These are phyloP conservation scores for Clavelina lepadiformis DNA, from an alignment of 23 tunicate species.

Conservation along the genomic window DNA sequence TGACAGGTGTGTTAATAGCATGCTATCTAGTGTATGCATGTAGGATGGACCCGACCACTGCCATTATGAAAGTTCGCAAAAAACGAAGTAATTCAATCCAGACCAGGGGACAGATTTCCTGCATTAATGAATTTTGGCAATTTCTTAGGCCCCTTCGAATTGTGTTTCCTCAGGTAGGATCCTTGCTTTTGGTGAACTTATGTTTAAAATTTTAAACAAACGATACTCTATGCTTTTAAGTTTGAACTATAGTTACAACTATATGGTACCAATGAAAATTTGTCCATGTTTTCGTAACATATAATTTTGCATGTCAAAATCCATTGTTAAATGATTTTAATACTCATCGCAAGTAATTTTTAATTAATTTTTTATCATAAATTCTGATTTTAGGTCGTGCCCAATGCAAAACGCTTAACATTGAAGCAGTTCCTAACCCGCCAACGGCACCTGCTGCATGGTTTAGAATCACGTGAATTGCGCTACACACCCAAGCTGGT, in stretches of 20 bases:
- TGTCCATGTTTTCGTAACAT: no score
- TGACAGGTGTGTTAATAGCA: slow-evolving; percentile 86
- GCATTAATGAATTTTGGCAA: slow-evolving; percentile 77
- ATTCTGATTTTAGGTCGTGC: slow-evolving; percentile 66
- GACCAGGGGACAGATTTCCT: slow-evolving; percentile 91
- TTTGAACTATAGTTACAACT: no score
- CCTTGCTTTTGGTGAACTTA: background rate
- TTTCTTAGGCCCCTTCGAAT: slow-evolving; percentile 77
- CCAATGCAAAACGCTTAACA: slow-evolving; percentile 69
- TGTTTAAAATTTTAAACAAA: background rate
- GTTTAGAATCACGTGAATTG: slow-evolving; percentile 71
- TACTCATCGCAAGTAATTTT: background rate
- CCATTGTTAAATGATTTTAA: background rate
- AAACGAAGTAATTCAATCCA: slow-evolving; percentile 86
- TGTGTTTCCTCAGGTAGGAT: slow-evolving; percentile 88
- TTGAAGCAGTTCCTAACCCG: slow-evolving; percentile 74
- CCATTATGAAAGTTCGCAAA: slow-evolving; percentile 67
- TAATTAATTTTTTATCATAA: background rate
- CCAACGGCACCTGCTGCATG: slow-evolving; percentile 77
- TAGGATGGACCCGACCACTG: slow-evolving; percentile 76
- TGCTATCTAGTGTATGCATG: slow-evolving; percentile 84
- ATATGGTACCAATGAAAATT: no score
- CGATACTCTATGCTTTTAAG: no score
- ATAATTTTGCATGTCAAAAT: no score
- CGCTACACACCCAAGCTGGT: slow-evolving; percentile 77